Evolutionary conservation across 2,113 vertebrate genomes (phyloP).

Genomic region (Alouatta palliata): DNA sequence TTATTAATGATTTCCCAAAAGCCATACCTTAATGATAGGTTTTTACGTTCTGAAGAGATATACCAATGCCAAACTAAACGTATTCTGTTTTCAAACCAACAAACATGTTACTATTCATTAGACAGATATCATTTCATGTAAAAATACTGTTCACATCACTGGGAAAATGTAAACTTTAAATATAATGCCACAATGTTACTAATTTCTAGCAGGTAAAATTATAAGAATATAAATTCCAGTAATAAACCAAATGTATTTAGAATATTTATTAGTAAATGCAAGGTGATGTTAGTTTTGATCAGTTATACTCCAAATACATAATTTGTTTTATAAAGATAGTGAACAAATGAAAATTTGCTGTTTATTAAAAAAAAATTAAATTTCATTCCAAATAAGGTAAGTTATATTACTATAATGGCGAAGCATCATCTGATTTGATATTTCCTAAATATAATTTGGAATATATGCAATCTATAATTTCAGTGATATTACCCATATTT

Average conservation of each 20-base stretch:
- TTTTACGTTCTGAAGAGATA: slow-evolving; percentile 7
- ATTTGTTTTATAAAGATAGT: slow-evolving; percentile 33
- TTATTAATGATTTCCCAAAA: slow-evolving; percentile 36
- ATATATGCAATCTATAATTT: not conserved
- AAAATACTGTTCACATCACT: slow-evolving; percentile 6
- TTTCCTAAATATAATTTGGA: not conserved
- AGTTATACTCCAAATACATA: slow-evolving; percentile 16
- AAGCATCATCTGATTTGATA: not conserved
- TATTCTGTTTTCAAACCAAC: not conserved
- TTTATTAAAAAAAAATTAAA: not conserved
- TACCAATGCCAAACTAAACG: not conserved
- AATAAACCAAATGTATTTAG: slow-evolving; percentile 44
- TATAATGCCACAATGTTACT: not conserved
- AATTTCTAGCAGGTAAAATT: slow-evolving; percentile 35
- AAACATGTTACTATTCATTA: not conserved
- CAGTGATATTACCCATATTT: not conserved
- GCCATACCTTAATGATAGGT: slow-evolving; percentile 33
- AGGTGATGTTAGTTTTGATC: slow-evolving; percentile 22
- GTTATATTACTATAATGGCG: not conserved
- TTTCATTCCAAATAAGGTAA: not conserved
- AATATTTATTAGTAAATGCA: slow-evolving; percentile 17
- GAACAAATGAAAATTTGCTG: not conserved
- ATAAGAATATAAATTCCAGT: slow-evolving; percentile 25
- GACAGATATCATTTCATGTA: not conserved
- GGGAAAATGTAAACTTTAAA: slow-evolving; percentile 28